Evolutionary conservation across 2,888 invertebrate genomes (phyloP), one percentile per base, ranked within the genome.

Genomic region (Volucella zonaria): DNA sequence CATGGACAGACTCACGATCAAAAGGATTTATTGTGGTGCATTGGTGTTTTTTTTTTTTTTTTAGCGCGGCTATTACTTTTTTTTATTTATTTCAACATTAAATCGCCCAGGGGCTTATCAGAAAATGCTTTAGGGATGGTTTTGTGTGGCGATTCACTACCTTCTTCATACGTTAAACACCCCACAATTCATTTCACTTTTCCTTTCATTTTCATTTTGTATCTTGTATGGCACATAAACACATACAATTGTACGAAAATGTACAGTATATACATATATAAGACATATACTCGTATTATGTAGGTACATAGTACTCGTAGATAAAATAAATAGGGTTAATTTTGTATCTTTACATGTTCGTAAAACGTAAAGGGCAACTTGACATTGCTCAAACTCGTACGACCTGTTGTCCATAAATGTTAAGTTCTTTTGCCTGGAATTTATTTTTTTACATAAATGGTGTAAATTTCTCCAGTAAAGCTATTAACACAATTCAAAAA

Each of bases 21-120:
- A 89, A 88, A 86, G 79, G 87, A 88, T 88, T 88, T 87, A 81
- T 79, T 80, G 58, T 80, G 66, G 14, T 76, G 66, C 68, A 79
- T 70, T 86, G 68, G 75, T 49, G 70, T 76, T 71, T 75, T 64
- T 78, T 67, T 73, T 68, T 68, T 43, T 68, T 52, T 82, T 71
- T 23, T 77, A 71, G 66, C 74, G 66, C 77, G 66, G 68, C 68
- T 79, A 80, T 74, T 75, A 77, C 49, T 45, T 80, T 76, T 74
- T 80, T 45, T 79, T 58, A 74, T 82, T 86, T 74, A 82, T 82
- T 75, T 78, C 78, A 18, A 68, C 66, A 80, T 82, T 76, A 79
- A 59, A 83, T 88, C 87, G 87, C 87, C 87, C 85, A 43, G 68
- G 75, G 87, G 87, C 88, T 88, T 88, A 88, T 88, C 87, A 88